These are phyloP conservation scores for Thermophis baileyi DNA, from an alignment of 2,113 vertebrate genomes.

Conservation along the genomic window DNA sequence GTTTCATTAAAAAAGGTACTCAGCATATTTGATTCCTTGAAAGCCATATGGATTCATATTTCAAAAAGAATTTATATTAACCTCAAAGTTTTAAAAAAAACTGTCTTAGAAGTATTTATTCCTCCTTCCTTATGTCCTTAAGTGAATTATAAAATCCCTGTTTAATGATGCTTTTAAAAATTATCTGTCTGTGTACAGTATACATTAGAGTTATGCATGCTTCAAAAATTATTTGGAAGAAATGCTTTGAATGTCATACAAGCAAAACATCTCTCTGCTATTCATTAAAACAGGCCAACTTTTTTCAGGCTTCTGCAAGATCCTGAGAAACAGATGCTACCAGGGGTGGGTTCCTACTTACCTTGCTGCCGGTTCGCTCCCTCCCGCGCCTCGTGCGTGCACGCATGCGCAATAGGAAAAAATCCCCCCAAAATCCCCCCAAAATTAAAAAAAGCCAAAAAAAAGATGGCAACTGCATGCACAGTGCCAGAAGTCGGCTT, in stretches of 20 bases:
- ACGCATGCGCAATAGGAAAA: no score
- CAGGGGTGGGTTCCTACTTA: no score
- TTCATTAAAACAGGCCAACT: not conserved
- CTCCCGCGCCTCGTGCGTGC: no score
- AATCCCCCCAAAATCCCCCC: no score
- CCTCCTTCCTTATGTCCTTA: not conserved
- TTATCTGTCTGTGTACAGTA: not conserved
- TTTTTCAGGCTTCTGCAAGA: not conserved
- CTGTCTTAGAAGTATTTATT: not conserved
- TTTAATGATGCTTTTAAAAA: not conserved
- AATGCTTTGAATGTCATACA: not conserved
- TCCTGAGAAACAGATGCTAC: not conserved
- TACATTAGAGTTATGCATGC: not conserved
- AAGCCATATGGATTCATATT: constrained; percentile 35
- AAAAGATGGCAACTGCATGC: no score
- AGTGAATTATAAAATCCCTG: not conserved
- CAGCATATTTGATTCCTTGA: constrained; percentile 50
- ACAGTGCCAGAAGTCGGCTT: no score
- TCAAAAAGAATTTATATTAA: constrained; percentile 12
- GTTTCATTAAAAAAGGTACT: constrained; percentile 50
- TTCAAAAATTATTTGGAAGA: not conserved
- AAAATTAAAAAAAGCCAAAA: no score
- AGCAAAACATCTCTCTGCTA: not conserved
- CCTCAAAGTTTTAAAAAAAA: not conserved
- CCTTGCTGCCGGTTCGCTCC: no score